phyloP scores from a whole-genome alignment of 2,797 vertebrate species.

The Rhodeus uyekii region DNA sequence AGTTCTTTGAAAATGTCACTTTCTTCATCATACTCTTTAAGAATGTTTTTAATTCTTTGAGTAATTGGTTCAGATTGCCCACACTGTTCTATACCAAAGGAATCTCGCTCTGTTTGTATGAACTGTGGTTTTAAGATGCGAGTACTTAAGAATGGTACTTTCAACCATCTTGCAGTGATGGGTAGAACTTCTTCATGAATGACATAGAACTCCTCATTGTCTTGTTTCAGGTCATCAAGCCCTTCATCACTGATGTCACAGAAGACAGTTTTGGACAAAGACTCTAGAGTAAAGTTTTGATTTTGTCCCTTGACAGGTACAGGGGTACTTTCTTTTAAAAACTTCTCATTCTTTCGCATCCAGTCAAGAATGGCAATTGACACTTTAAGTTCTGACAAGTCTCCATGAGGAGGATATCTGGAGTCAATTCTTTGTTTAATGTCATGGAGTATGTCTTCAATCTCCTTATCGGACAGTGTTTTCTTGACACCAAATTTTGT shows the following conservation, averaged over 20 bases:
- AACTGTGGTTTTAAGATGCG: constrained; percentile 73
- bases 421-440: constrained; percentile 65
- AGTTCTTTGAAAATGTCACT: constrained; percentile 86
- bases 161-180: constrained; percentile 77
- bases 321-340: constrained; percentile 63
- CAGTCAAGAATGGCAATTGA: constrained; percentile 81
- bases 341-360: constrained; percentile 73
- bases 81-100: constrained; percentile 77
- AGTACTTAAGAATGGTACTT: constrained; percentile 77
- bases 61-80: constrained; percentile 85
- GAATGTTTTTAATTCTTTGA: constrained; percentile 82
- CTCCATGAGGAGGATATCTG: constrained; percentile 63
- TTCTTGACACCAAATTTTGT: constrained; percentile 73
- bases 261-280: constrained; percentile 74
- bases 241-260: constrained; percentile 78
- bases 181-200: constrained; percentile 79
- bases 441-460: constrained; percentile 70
- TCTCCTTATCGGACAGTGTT: constrained; percentile 67
- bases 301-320: constrained; percentile 70
- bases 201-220: constrained; percentile 72
- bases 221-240: constrained; percentile 68
- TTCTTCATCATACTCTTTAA: constrained; percentile 84
- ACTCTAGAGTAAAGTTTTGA: constrained; percentile 69
- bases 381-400: constrained; percentile 71
- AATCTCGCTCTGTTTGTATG: constrained; percentile 53